Evolutionary conservation across 2,888 invertebrate genomes (phyloP).

Genomic region (Parochlus steinenii): DNA sequence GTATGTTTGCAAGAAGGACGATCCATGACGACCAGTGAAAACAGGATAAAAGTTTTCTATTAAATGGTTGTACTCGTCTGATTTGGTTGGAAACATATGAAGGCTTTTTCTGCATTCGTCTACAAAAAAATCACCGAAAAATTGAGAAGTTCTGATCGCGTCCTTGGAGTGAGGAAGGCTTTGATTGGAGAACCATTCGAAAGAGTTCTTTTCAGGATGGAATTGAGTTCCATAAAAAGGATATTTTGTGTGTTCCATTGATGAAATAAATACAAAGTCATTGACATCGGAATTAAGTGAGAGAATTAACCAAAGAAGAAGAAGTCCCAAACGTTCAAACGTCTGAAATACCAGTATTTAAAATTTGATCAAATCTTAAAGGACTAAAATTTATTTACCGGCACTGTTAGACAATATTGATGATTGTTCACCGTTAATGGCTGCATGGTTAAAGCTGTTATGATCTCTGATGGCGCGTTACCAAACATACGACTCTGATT

Average conservation of each 20-base stretch:
- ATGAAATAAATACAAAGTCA: neutral
- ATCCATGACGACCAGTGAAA: constrained; percentile 40
- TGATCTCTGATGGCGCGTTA: too few species aligned
- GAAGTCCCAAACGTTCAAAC: neutral
- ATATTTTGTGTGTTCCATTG: constrained; percentile 25
- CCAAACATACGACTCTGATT: too few species aligned
- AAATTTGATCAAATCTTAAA: too few species aligned
- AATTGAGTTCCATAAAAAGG: constrained; percentile 72
- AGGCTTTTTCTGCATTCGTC: constrained; percentile 46
- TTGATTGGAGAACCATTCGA: constrained; percentile 46
- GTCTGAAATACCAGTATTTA: too few species aligned
- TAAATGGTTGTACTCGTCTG: constrained; percentile 33
- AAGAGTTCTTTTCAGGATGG: constrained; percentile 70
- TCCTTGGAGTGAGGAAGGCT: constrained; percentile 41
- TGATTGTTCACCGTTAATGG: neutral
- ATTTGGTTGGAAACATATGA: constrained; percentile 34
- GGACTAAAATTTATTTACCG: too few species aligned
- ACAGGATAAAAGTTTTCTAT: constrained; percentile 49
- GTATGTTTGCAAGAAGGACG: constrained; percentile 44
- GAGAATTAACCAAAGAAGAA: neutral
- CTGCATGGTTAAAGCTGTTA: neutral
- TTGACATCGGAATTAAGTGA: neutral
- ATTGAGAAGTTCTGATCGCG: constrained; percentile 45
- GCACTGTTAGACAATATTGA: neutral
- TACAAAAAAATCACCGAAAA: constrained; percentile 65